Evolutionary conservation across 1,140 invertebrate species (phyloP), one percentile per base, ranked within the genome.

Genomic region (Papilio glaucus): DNA sequence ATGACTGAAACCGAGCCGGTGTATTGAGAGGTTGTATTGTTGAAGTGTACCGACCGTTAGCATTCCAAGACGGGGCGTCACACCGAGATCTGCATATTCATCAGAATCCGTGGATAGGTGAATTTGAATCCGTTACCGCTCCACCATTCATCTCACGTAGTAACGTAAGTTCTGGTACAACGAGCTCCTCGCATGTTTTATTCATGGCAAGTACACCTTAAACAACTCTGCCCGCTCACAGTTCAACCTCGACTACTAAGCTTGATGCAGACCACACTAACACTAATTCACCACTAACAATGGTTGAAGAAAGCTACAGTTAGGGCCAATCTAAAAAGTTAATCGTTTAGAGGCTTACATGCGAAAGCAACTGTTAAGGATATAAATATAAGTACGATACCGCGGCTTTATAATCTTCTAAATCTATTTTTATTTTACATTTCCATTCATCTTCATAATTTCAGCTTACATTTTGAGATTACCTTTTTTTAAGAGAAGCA

Each of bases 31-130:
- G 68, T 29, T 73, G 79, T 77, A 86, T 89, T 85, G 83, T 85
- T 81, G 79, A 88, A 90, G 83, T 89, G 78, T 84, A 76, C 87
- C 83, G 70, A 89, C 89, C 89, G 89, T 91, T 90, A 91, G 79
- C 74, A 91, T 90, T 89, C 87, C 86, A 78, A 73, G 84, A 81
- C 86, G 69, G 77, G 82, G 79, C 86, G 86, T 89, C 85, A 88
- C 84, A 78, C 71, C 77, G 72, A 85, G 65, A 86, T 88, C 84
- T 90, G 83, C 84, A 89, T 91, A 90, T 91, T 90, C 86, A 91
- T 86, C 82, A 86, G 84, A 84, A 83, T 83, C 81, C 77, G 62
- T 77, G 77, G 83, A 88, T 86, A 85, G 82, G 79, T 77, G 78
- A 85, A 85, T 85, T 83, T 83, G 72, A 68, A 73, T 83, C 86